Conservation (phyloP, 2,113 vertebrate species). For the Phalacrocorax pelagicus region DNA sequence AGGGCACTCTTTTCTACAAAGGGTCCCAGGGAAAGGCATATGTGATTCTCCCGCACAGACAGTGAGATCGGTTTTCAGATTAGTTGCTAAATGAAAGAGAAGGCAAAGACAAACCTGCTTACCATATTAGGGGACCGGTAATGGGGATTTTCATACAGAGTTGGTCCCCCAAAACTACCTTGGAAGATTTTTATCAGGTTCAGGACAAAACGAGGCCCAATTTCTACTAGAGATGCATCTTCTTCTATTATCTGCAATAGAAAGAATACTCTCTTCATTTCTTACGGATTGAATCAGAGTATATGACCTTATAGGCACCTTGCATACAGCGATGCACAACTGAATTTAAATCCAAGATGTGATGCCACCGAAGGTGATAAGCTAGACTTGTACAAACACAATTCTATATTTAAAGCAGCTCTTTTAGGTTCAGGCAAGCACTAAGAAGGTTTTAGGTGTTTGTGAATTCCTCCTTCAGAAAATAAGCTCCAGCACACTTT, state of each 20-base stretch:
- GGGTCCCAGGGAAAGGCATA: not conserved
- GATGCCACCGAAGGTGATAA: not conserved
- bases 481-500: not conserved
- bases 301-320: not conserved
- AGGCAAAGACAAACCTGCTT: slow-evolving; percentile 11
- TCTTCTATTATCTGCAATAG: slow-evolving; percentile 92
- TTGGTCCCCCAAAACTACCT: slow-evolving; percentile 95
- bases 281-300: not conserved
- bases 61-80: not conserved
- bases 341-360: not conserved
- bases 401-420: not conserved
- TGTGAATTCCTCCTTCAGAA: not conserved
- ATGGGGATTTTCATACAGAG: slow-evolving; percentile 90
- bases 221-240: slow-evolving; percentile 92
- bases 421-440: not conserved
- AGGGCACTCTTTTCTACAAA: not conserved
- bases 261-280: not conserved
- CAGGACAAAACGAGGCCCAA: slow-evolving; percentile 95
- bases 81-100: not conserved
- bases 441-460: not conserved
- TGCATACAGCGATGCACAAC: not conserved
- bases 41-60: not conserved
- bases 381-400: not conserved
- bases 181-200: slow-evolving; percentile 96
- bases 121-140: slow-evolving; percentile 95